A percentile compares a stretch with the other conserved stretches of the same genome.
These are phyloP conservation scores for Acanthiza pusilla DNA, from an alignment of 2,797 vertebrate species.

Conservation along the genomic window DNA sequence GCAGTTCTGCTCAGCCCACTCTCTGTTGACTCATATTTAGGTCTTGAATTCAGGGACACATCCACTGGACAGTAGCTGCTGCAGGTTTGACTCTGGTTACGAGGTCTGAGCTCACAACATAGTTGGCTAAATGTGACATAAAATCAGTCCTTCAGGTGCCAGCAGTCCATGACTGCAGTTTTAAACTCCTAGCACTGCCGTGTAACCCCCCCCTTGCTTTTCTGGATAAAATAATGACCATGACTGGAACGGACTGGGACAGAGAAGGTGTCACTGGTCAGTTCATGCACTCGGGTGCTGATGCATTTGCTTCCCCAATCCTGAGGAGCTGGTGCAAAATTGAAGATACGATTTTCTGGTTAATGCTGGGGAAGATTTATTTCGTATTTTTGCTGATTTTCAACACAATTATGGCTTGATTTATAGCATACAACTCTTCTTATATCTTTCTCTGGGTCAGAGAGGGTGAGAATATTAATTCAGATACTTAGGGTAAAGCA, in stretches of 20 bases:
- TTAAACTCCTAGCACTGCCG: not conserved
- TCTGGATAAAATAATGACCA: not conserved
- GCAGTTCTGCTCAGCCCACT: not conserved
- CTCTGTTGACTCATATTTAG: not conserved
- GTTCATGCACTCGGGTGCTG: not conserved
- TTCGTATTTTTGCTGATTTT: not conserved
- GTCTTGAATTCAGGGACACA: not conserved
- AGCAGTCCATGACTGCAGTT: not conserved
- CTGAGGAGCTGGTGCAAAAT: not conserved
- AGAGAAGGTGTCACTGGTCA: not conserved
- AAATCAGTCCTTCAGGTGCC: not conserved
- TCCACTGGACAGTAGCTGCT: fast-evolving
- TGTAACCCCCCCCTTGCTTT: not conserved
- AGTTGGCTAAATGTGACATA: not conserved
- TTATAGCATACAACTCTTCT: not conserved
- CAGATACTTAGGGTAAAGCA: not conserved
- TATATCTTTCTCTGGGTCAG: not conserved
- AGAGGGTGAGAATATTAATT: not conserved
- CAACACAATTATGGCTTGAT: not conserved
- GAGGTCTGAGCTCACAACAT: not conserved
- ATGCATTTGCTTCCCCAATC: not conserved
- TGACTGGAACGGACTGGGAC: not conserved
- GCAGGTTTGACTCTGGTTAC: not conserved
- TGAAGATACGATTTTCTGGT: not conserved
- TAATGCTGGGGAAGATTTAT: not conserved